These are phyloP conservation scores for Thaumetopoea pityocampa DNA, from an alignment of 1,140 invertebrate species.

Conservation along the genomic window DNA sequence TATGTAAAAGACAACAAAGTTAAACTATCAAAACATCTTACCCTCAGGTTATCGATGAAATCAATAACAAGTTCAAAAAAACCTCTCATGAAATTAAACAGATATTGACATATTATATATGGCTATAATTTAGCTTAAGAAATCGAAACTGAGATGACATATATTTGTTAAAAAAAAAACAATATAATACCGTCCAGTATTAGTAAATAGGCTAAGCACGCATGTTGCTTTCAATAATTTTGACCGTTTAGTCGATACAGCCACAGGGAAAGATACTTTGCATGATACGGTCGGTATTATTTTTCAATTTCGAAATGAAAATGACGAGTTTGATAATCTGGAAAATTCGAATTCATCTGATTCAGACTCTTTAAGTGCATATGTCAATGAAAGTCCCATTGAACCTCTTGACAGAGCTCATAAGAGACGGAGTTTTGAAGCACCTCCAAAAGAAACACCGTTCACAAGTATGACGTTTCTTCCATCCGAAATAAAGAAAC, in stretches of 20 bases:
- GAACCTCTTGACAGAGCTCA: slow-evolving; percentile 19
- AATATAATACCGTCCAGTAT: slow-evolving; percentile 14
- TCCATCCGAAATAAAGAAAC: no score
- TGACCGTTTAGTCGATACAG: slow-evolving; percentile 60
- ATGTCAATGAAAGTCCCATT: slow-evolving; percentile 9
- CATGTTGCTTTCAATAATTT: slow-evolving; percentile 27
- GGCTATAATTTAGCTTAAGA: slow-evolving; percentile 39
- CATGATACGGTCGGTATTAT: slow-evolving; percentile 73
- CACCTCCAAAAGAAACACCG: slow-evolving; percentile 16
- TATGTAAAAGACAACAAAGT: no score
- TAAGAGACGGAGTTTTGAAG: slow-evolving; percentile 21
- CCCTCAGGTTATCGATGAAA: slow-evolving; percentile 44
- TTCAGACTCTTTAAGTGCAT: slow-evolving; percentile 3
- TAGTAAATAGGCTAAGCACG: slow-evolving; percentile 22
- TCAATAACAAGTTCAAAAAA: slow-evolving; percentile 37
- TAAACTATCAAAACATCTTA: slow-evolving; percentile 39
- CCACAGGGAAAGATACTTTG: slow-evolving; percentile 57
- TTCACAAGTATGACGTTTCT: slow-evolving; percentile 10
- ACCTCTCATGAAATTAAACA: slow-evolving; percentile 45
- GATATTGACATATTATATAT: slow-evolving; percentile 43
- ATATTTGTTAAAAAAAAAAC: slow-evolving; percentile 9
- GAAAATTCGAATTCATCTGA: slow-evolving; percentile 12
- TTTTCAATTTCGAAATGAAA: slow-evolving; percentile 34
- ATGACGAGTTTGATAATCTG: slow-evolving; percentile 21
- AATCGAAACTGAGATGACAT: slow-evolving; percentile 26